Percentiles rank a stretch among this genome's conserved stretches.
These are phyloP conservation scores for Caracal caracal DNA, from an alignment of 2,113 vertebrate genomes.

Conservation along the genomic window DNA sequence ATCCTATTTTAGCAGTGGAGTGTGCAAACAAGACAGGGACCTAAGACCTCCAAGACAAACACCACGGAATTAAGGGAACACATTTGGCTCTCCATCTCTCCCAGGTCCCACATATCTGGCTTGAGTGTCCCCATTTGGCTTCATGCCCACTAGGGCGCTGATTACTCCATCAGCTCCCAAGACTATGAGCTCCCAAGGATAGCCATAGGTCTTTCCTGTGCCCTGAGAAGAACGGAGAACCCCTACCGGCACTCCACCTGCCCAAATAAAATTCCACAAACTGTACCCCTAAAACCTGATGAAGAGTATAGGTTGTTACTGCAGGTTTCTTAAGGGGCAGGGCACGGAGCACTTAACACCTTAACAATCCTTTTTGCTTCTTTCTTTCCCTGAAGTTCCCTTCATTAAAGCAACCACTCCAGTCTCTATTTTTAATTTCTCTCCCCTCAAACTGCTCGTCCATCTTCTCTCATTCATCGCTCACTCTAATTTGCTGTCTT, in stretches of 20 bases:
- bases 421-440: constrained; percentile 26
- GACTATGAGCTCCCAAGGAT: background rate
- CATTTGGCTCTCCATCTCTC: background rate
- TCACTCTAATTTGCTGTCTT: background rate
- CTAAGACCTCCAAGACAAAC: background rate
- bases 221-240: background rate
- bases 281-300: background rate
- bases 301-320: background rate
- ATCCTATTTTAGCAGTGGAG: background rate
- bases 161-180: background rate
- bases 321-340: background rate
- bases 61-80: background rate
- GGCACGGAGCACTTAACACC: background rate
- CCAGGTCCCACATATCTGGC: background rate
- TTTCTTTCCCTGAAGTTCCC: background rate
- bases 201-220: background rate
- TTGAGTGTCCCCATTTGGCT: background rate
- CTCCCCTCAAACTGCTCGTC: background rate
- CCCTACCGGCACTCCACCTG: background rate
- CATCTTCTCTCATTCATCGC: background rate
- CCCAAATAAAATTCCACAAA: background rate
- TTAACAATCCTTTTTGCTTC: background rate
- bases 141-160: background rate
- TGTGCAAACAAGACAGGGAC: background rate
- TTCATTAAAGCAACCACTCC: background rate